Base-by-base conservation (phyloP, 2,888 invertebrate genomes). In the Volucella bombylans region DNA sequence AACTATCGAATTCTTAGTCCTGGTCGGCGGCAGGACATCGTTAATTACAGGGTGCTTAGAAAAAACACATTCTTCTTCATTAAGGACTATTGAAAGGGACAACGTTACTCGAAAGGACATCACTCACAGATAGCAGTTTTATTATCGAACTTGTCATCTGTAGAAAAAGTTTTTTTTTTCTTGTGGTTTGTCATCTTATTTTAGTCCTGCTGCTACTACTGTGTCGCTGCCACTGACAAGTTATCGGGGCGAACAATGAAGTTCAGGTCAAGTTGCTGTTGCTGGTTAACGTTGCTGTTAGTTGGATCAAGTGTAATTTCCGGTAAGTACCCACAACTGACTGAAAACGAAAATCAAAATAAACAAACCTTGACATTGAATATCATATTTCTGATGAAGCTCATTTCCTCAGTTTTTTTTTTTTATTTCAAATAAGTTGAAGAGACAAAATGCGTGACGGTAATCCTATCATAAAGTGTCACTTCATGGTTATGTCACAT, bases 221-320 rank as follows among this genome's bases (percentile, higher is more conserved):
- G 47, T 78, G 59, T 61, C 57, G 8, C 74, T 82, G 69, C 50
- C 68, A 76, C 87, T 87, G 77, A 77, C 77, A 85, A 87, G 88
- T 87, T 23, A 85, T 54, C 82, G 83, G 31, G 31, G 83, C 86
- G 79, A 87, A 87, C 87, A 87, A 87, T 87, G 87, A 87, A 86
- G 87, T 82, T 87, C 87, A 87, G 87, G 82, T 76, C 83, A 86
- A 88, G 87, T 79, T 88, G 88, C 87, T 87, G 87, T 87, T 88
- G 87, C 86, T 89, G 89, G 89, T 88, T 89, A 87, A 89, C 88
- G 88, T 86, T 89, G 88, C 88, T 89, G 87, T 87, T 89, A 88
- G 88, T 89, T 86, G 89, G 89, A 87, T 88, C 88, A 86, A 88
- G 88, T 88, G 87, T 89, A 88, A 88, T 89, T 88, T 87, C 88